Evolutionary conservation across 2,113 vertebrate genomes (phyloP).

Genomic region (Podocnemis expansa): DNA sequence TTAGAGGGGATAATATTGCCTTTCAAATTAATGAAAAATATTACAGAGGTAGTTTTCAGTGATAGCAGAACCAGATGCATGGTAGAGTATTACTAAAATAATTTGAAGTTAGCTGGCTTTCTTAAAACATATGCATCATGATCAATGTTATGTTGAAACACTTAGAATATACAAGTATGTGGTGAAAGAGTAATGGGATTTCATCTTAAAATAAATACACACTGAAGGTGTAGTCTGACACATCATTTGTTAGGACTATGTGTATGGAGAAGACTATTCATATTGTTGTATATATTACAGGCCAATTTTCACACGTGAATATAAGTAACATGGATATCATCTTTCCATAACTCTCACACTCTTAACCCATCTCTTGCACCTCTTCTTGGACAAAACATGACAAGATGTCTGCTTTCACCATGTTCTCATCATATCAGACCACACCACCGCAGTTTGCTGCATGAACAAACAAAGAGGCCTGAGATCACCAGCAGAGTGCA

Average conservation of each 20-base stretch:
- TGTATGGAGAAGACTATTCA: neutral
- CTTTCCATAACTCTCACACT: neutral
- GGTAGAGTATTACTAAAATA: neutral
- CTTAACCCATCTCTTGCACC: neutral
- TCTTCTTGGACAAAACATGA: neutral
- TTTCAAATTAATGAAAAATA: neutral
- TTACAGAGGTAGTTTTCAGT: neutral
- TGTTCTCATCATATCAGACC: too few relatives aligned
- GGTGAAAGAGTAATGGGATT: fast-evolving
- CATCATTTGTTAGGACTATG: neutral
- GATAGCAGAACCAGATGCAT: neutral
- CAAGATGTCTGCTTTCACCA: fast-evolving
- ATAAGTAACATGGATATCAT: neutral
- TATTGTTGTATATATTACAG: neutral
- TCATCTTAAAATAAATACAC: conserved; percentile 8
- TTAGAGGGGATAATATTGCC: neutral
- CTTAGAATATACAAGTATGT: neutral
- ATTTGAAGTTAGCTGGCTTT: neutral
- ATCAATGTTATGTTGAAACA: neutral
- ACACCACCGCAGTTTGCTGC: too few relatives aligned
- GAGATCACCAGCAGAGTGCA: too few relatives aligned
- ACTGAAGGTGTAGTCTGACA: neutral
- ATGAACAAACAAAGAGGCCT: too few relatives aligned
- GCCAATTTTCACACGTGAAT: conserved; percentile 1
- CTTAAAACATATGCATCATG: fast-evolving